A percentile compares a stretch with the other conserved stretches of the same genome.
These are phyloP conservation scores for Sitta europaea DNA, from an alignment of 2,113 vertebrate genomes.

Conservation along the genomic window DNA sequence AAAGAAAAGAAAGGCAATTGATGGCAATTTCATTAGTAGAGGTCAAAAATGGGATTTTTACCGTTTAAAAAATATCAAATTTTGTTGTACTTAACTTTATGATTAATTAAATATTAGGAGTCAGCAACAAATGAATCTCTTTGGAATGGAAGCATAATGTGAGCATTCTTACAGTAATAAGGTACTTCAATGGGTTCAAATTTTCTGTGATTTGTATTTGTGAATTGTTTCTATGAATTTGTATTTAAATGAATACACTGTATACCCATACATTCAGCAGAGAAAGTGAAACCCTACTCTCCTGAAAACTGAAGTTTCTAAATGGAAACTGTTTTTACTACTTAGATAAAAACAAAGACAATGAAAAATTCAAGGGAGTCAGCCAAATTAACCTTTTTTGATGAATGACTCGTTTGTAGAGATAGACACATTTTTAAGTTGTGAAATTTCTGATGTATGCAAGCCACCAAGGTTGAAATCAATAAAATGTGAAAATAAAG, in stretches of 20 bases:
- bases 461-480: constrained; percentile 27
- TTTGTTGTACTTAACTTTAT: neutral
- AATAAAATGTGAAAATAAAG: constrained; percentile 43
- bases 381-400: constrained; percentile 39
- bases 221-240: neutral
- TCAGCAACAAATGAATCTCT: neutral
- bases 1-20: neutral
- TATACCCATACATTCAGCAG: neutral
- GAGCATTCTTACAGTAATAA: neutral
- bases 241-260: neutral
- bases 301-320: neutral
- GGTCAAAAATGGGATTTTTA: neutral
- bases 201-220: neutral
- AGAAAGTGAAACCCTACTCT: neutral
- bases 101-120: neutral
- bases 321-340: neutral
- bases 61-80: neutral
- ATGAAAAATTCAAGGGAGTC: constrained; percentile 21
- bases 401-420: neutral
- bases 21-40: neutral
- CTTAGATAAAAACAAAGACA: neutral
- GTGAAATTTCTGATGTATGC: constrained; percentile 10
- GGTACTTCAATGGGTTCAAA: neutral
- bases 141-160: neutral
- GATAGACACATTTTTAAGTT: constrained; percentile 10